These are phyloP conservation scores for Cordylochernes scorpioides DNA, from an alignment of 2,888 invertebrate species.

Conservation along the genomic window DNA sequence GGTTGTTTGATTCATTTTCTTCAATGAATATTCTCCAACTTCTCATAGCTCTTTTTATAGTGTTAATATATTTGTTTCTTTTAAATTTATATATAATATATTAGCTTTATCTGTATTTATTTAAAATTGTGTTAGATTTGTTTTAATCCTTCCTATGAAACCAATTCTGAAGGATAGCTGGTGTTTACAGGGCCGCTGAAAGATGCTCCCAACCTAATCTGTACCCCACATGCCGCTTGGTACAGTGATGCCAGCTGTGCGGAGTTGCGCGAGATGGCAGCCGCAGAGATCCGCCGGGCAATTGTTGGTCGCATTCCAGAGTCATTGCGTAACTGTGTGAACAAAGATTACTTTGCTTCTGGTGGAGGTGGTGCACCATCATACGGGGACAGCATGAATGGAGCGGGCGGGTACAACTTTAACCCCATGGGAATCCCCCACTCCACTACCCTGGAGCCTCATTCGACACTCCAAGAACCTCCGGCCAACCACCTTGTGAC, in stretches of 20 bases:
- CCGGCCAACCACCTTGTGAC: conserved; percentile 50
- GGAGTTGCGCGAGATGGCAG: conserved; percentile 91
- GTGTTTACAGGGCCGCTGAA: conserved; percentile 58
- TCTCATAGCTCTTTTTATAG: too few species aligned
- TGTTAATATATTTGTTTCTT: too few species aligned
- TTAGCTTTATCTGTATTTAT: too few species aligned
- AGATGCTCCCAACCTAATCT: conserved; percentile 88
- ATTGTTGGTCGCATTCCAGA: conserved; percentile 95
- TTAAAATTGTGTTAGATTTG: too few species aligned
- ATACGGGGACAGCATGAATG: conserved; percentile 5
- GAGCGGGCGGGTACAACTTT: conserved; percentile 14
- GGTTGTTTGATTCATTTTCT: too few species aligned
- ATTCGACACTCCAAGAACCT: conserved; percentile 35
- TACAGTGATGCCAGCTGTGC: conserved; percentile 94
- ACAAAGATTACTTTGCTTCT: conserved; percentile 53
- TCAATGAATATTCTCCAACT: too few species aligned
- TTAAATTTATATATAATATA: too few species aligned
- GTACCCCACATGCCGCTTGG: conserved; percentile 97
- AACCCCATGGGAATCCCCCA: conserved; percentile 16
- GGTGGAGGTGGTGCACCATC: too few species aligned
- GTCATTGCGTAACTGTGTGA: conserved; percentile 93
- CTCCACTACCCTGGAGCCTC: conserved; percentile 15
- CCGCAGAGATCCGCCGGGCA: conserved; percentile 86
- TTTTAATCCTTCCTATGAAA: too few species aligned
- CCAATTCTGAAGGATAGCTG: too few species aligned